A percentile compares a stretch with the other conserved stretches of the same genome.
Evolutionary conservation across 2,797 vertebrate genomes (phyloP).

Genomic region (Enteromius paludinosus): DNA sequence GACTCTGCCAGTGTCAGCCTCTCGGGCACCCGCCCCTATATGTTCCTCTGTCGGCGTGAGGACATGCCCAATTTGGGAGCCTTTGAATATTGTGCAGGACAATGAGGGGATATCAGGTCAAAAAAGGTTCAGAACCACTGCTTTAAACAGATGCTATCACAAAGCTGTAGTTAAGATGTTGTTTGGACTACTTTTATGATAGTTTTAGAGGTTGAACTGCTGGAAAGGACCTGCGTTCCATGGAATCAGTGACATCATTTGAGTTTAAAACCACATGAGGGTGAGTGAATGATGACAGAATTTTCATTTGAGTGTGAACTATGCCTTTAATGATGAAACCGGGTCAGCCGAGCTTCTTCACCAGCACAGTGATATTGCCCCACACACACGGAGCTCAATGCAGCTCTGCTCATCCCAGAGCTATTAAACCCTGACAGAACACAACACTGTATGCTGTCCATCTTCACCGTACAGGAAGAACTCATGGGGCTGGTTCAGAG

Average conservation of each 20-base stretch:
- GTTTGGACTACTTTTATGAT: neutral
- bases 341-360: conserved; percentile 36
- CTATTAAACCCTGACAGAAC: conserved; percentile 68
- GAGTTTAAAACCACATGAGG: neutral
- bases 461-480: conserved; percentile 59
- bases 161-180: neutral
- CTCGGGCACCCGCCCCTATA: too few relatives aligned
- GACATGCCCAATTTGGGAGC: too few relatives aligned
- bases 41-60: too few relatives aligned
- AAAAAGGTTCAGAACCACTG: neutral
- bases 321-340: conserved; percentile 44
- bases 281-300: conserved; percentile 11
- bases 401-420: conserved; percentile 60
- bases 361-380: conserved; percentile 46
- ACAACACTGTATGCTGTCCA: conserved; percentile 59
- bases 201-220: neutral
- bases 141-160: neutral
- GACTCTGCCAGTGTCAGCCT: too few relatives aligned
- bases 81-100: neutral
- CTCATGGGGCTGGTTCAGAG: conserved; percentile 51
- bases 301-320: neutral
- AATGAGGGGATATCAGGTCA: neutral
- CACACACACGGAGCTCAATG: conserved; percentile 24
- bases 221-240: neutral
- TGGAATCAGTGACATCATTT: neutral